These are phyloP conservation scores for Embiotoca jacksoni DNA, from an alignment of 2,113 vertebrate species.

Conservation along the genomic window DNA sequence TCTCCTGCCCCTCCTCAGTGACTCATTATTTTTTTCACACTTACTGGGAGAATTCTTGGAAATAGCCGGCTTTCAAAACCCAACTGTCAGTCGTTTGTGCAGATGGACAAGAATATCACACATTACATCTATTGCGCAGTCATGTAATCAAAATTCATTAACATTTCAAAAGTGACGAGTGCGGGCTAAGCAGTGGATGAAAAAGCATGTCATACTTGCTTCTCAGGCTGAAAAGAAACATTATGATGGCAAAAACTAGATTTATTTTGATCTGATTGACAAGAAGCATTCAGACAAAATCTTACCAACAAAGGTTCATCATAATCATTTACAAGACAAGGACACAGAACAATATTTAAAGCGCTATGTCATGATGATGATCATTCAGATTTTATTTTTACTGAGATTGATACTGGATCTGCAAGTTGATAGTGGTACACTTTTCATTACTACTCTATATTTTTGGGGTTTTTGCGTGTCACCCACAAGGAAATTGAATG, in stretches of 20 bases:
- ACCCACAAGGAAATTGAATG: too few relatives aligned
- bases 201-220: neutral
- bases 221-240: neutral
- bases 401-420: too few relatives aligned
- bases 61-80: conserved; percentile 41
- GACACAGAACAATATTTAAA: too few relatives aligned
- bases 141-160: conserved; percentile 66
- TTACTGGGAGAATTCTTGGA: conserved; percentile 42
- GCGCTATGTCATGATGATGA: too few relatives aligned
- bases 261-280: neutral
- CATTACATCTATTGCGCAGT: conserved; percentile 60
- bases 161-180: conserved; percentile 68
- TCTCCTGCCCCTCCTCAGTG: conserved; percentile 47
- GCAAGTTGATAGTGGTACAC: too few relatives aligned
- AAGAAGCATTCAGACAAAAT: neutral
- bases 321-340: neutral
- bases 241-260: too few relatives aligned
- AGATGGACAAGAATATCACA: conserved; percentile 55
- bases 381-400: too few relatives aligned
- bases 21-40: conserved; percentile 62
- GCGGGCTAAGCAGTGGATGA: conserved; percentile 12
- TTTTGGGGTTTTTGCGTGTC: too few relatives aligned
- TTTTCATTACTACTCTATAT: too few relatives aligned
- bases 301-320: neutral
- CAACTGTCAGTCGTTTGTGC: conserved; percentile 61